Base-by-base conservation (phyloP, 2,113 vertebrate species). In the Oreochromis niloticus region DNA sequence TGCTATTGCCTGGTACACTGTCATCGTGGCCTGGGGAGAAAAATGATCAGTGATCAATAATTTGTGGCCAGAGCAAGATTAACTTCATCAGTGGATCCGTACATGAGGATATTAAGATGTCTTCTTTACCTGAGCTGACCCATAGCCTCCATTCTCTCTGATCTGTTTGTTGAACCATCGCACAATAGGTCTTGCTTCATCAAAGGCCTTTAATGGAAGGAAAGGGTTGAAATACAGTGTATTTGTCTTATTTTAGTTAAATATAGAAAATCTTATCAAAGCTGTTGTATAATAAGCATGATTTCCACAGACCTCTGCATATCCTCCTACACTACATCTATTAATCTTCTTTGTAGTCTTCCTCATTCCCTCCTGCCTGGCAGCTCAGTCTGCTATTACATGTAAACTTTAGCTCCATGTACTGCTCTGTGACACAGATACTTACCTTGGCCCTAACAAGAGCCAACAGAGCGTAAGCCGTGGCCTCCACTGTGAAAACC, bases 1-100 rank as follows among this genome's bases (percentile, higher is more conserved):
- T 27, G 97, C 96, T 89, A 99, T 80, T 0, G 97, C 97, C 93
- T 99, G 98, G 95, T 98, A 98, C 17, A 97, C 98, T 88, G 97
- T 87, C 34, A 98, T 96, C 50, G 98, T 99, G 17, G 98, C 96
- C 98, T 99, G 89, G 24, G 10, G 39, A 82, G 30, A 24, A 48
- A 10, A 34, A 48, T 9, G 11, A 59, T n/a, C 3, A 68, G 11
- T 54, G 24, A 78, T 50, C 9, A 78, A 32, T 50, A 7, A 41
- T 27, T 17, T 52, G 4, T 39, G 61, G 9, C 19, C 32, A 39
- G 46, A 78, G 71, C 43, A 55, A 52, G n/a, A 19, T 32, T 6
- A 9, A 11, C 9, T 30, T n/a, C 61, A 66, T 68, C 11, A 46
- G 0, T 8, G 12, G 7, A 7, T 19, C 41, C 19, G 32, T 34